phyloP scores from a whole-genome alignment of 2,888 invertebrate genomes.

The Phragmatobia fuliginosa region DNA sequence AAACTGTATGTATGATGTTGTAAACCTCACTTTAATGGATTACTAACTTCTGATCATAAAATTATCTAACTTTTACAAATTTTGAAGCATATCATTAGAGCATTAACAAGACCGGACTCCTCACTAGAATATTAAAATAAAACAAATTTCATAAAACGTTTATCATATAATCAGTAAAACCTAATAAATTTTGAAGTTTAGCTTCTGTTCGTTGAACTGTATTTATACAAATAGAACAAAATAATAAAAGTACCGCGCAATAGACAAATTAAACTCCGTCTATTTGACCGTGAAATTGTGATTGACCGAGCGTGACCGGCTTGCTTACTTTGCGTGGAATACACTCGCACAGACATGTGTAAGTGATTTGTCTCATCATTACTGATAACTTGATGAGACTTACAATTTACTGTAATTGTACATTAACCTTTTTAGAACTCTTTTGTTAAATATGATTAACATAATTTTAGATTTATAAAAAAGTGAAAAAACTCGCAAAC shows the following conservation, averaged over 20 bases:
- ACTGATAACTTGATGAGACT: constrained; percentile 14
- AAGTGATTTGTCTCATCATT: constrained; percentile 32
- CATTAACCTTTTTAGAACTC: neutral
- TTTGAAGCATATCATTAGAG: neutral
- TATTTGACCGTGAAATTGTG: constrained; percentile 82
- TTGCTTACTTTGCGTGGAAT: constrained; percentile 66
- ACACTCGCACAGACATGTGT: constrained; percentile 54
- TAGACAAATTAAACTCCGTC: constrained; percentile 75
- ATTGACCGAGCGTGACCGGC: constrained; percentile 73
- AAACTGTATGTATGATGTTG: too few relatives aligned
- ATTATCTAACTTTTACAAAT: neutral
- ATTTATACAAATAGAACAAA: constrained; percentile 65
- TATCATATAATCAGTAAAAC: constrained; percentile 26
- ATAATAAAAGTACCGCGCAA: constrained; percentile 68
- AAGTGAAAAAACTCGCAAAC: neutral
- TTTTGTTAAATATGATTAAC: neutral
- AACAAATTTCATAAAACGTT: constrained; percentile 1
- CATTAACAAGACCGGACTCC: neutral
- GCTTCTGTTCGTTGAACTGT: constrained; percentile 70
- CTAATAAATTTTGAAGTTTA: constrained; percentile 29
- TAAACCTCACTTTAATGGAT: neutral
- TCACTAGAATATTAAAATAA: neutral
- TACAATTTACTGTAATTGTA: constrained; percentile 2
- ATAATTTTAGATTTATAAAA: neutral
- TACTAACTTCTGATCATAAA: neutral